phyloP scores from a whole-genome alignment of 2,113 vertebrate species.

The Phycodurus eques region DNA sequence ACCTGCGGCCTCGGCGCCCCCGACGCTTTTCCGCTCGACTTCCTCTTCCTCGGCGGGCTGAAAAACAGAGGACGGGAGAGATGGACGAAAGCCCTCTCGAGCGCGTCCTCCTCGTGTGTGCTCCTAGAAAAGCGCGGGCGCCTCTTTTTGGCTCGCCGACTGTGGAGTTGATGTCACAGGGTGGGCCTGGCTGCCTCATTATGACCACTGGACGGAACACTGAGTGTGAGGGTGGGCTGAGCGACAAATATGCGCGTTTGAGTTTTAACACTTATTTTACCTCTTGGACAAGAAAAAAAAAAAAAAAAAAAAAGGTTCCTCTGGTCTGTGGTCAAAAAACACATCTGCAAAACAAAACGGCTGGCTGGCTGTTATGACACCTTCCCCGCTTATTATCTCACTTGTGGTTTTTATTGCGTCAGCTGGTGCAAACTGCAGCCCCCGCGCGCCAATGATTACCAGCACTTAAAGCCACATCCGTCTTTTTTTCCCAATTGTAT shows the following conservation, averaged over 20 bases:
- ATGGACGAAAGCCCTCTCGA: not conserved
- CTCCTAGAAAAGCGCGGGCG: conserved; percentile 27
- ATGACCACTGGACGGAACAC: conserved; percentile 49
- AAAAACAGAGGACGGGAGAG: not conserved
- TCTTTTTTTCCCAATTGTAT: not conserved
- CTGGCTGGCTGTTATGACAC: not conserved
- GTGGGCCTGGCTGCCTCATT: conserved; percentile 51
- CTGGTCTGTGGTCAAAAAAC: not conserved
- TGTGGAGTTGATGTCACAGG: conserved; percentile 63
- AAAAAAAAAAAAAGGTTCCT: not conserved
- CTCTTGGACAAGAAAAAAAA: not conserved
- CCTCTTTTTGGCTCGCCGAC: conserved; percentile 49
- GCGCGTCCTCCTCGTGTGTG: not conserved
- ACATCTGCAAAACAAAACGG: not conserved
- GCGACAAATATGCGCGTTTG: not conserved
- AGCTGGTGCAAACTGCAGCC: not conserved
- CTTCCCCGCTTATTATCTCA: not conserved
- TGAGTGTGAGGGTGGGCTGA: conserved; percentile 15
- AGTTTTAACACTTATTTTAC: not conserved
- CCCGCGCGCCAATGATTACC: too few species aligned
- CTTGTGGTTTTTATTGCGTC: not conserved
- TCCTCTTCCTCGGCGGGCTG: conserved; percentile 81
- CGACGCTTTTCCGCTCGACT: conserved; percentile 65
- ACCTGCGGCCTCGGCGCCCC: conserved; percentile 58
- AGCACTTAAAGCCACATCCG: not conserved